Base-by-base conservation (phyloP, 2,113 vertebrate species). In the Rana temporaria region DNA sequence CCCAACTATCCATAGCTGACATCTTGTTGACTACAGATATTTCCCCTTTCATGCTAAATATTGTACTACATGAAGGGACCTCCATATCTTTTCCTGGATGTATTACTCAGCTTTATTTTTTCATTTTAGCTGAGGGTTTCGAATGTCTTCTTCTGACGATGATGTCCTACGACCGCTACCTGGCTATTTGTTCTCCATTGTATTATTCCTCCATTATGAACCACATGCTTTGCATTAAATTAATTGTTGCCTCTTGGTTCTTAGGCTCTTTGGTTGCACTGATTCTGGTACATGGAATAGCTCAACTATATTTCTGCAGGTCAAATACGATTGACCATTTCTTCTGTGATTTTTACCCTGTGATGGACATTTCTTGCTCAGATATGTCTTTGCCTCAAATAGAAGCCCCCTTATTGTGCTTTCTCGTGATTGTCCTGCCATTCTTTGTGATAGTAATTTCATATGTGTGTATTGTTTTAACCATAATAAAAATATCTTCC, bases 181-280 rank as follows among this genome's bases (percentile, higher is more conserved):
- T 84, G 64, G 86, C 87, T 73, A 86, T 88, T 32, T 90, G 87
- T 16, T 77, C 67, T 2, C 86, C 87, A 0, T 79, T 89, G 14
- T 71, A 0, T 1, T 88, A 88, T 19, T 26, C 62, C 19, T 4
- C 70, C 2, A 62, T 89, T 12, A 86, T 89, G 85, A 86, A 24
- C 32, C 67, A 2, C 0, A 79, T 4, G 0, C 18, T 84, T 0
- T 86, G 85, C 59, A n/a, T 63, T 0, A n/a, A 48, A 1, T 24
- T 80, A 9, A 16, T 63, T 16, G n/a, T 52, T 2, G 4, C 8
- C 1, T 52, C 6, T 42, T 81, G 78, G 78, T 5, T 62, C 1
- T 22, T 79, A 2, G 55, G 84, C 7, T 84, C 62, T 24, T 32
- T 20, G 6, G n/a, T 67, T 11, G 22, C 60, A 7, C 19, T 68